A percentile compares a stretch with the other conserved stretches of the same genome.
Conservation (phyloP, 1,140 invertebrate genomes). For the Neoseiulus cucumeris region DNA sequence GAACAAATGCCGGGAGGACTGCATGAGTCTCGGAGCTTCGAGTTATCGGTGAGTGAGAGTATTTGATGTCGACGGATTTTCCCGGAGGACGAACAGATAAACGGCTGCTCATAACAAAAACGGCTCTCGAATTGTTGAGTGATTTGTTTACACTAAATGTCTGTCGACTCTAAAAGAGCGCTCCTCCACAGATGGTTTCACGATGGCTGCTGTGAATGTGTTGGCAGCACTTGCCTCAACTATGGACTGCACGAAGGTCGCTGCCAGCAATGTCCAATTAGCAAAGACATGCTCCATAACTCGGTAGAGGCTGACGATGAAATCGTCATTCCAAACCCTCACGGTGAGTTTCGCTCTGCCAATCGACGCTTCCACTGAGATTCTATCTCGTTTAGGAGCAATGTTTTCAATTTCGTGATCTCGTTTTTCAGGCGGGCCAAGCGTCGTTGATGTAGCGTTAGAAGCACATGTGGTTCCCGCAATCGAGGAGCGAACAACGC, state of each 20-base stretch:
- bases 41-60: constrained; percentile 49
- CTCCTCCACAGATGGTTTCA: constrained; percentile 40
- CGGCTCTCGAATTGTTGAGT: not conserved
- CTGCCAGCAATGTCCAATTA: constrained; percentile 1
- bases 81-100: too few relatives aligned
- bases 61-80: not conserved
- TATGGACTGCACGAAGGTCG: constrained; percentile 69
- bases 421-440: too few relatives aligned
- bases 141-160: too few relatives aligned
- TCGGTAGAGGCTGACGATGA: not conserved
- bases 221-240: constrained; percentile 68
- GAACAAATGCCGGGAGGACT: constrained; percentile 59
- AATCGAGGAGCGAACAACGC: too few relatives aligned
- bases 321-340: not conserved
- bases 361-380: too few relatives aligned
- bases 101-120: not conserved
- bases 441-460: too few relatives aligned
- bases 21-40: constrained; percentile 49
- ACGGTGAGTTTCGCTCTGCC: not conserved
- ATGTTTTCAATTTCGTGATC: too few relatives aligned
- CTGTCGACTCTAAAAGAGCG: too few relatives aligned
- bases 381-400: too few relatives aligned
- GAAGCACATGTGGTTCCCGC: too few relatives aligned
- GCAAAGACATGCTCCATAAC: not conserved
- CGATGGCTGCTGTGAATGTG: constrained; percentile 82